phyloP scores from a whole-genome alignment of 2,888 invertebrate species.

The Lathronympha strigana region DNA sequence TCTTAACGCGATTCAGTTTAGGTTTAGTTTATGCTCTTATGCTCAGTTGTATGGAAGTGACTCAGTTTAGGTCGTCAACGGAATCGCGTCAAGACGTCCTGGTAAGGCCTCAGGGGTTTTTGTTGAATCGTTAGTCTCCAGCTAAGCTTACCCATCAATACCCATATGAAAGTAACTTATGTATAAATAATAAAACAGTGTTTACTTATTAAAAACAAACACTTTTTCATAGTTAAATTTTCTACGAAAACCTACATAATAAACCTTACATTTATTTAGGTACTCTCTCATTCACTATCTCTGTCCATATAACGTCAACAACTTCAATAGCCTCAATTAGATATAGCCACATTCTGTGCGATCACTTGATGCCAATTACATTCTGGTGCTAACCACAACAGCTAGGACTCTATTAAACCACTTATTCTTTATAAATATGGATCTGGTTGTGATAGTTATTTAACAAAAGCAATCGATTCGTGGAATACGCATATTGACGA shows the following conservation, averaged over 20 bases:
- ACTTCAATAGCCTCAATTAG: conserved; percentile 49
- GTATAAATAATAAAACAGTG: too few relatives aligned
- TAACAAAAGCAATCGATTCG: conserved; percentile 30
- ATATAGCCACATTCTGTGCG: conserved; percentile 41
- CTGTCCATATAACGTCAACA: conserved; percentile 33
- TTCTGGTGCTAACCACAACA: conserved; percentile 34
- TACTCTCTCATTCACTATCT: background rate
- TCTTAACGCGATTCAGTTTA: too few relatives aligned
- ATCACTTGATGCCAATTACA: conserved; percentile 48
- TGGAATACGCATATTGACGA: conserved; percentile 27
- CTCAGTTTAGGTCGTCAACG: too few relatives aligned
- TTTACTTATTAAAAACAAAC: background rate
- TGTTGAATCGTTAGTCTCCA: too few relatives aligned
- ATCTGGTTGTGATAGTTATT: background rate
- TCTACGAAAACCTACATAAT: background rate
- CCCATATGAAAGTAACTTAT: too few relatives aligned
- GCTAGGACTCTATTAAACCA: background rate
- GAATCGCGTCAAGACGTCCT: too few relatives aligned
- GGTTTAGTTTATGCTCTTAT: too few relatives aligned
- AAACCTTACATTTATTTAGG: background rate
- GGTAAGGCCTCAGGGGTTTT: too few relatives aligned
- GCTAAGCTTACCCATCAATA: too few relatives aligned
- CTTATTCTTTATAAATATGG: background rate
- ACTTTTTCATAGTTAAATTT: background rate
- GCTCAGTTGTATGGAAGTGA: too few relatives aligned